Conservation (phyloP, 2,888 invertebrate species). For the Poecilus cupreus region DNA sequence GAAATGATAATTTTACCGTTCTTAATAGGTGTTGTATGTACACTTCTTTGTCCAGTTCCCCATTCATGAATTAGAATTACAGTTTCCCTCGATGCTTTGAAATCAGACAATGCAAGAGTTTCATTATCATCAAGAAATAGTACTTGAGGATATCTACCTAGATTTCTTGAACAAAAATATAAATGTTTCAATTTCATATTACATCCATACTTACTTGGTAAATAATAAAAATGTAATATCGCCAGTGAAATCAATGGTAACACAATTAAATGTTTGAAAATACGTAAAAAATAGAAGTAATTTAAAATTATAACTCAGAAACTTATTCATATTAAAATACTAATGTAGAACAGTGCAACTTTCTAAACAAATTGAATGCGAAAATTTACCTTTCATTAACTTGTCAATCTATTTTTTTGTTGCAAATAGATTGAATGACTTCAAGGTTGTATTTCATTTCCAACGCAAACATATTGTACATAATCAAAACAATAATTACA, state of each 20-base stretch:
- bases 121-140: slow-evolving; percentile 1
- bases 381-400: not conserved
- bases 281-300: not conserved
- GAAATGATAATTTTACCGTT: not conserved
- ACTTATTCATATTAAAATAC: not conserved
- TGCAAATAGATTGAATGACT: not conserved
- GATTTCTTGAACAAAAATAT: slow-evolving; percentile 14
- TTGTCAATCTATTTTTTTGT: not conserved
- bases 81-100: slow-evolving; percentile 28
- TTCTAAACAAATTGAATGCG: not conserved
- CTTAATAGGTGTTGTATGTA: slow-evolving; percentile 24
- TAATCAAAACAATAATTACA: not conserved
- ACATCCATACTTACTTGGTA: slow-evolving; percentile 37
- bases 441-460: not conserved
- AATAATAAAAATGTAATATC: slow-evolving; percentile 39
- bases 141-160: slow-evolving; percentile 1
- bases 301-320: not conserved
- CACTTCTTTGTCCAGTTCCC: slow-evolving; percentile 40
- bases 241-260: slow-evolving; percentile 10
- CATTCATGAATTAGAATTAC: slow-evolving; percentile 36
- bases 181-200: not conserved
- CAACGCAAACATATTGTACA: not conserved
- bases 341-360: not conserved
- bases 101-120: slow-evolving; percentile 11
- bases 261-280: not conserved